Percentiles rank a stretch among this genome's conserved stretches.
These are phyloP conservation scores for Cephus runcator DNA, from an alignment of 2,888 invertebrate genomes.

Conservation along the genomic window DNA sequence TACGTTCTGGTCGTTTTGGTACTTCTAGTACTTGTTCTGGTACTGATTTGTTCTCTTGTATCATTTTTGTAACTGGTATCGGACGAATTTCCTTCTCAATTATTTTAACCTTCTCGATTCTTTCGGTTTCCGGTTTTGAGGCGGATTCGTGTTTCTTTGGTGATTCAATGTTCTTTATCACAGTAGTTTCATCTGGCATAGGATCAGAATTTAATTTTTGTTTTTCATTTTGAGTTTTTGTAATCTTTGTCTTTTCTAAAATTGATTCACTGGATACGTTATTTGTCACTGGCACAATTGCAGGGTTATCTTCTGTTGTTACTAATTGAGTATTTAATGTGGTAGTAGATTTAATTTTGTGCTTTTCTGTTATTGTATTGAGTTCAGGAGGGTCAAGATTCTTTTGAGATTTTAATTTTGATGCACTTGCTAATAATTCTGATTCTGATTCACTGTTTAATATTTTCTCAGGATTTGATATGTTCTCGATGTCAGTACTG, in stretches of 20 bases:
- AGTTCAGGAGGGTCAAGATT: neutral
- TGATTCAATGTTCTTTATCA: neutral
- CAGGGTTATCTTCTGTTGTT: neutral
- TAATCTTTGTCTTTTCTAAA: neutral
- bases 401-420: neutral
- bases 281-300: neutral
- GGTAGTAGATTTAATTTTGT: neutral
- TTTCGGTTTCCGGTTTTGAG: neutral
- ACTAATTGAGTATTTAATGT: neutral
- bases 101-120: conserved; percentile 36
- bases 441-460: neutral
- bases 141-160: neutral
- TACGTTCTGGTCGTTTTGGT: conserved; percentile 46
- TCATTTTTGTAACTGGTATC: conserved; percentile 11
- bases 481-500: neutral
- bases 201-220: neutral
- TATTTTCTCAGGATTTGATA: neutral
- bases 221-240: neutral
- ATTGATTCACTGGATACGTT: conserved; percentile 13
- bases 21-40: conserved; percentile 14
- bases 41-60: neutral
- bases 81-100: conserved; percentile 35
- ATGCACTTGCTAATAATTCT: neutral
- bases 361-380: neutral
- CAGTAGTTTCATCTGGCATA: neutral